Conservation (phyloP, 2,113 vertebrate genomes). For the Scartelaos histophorus region DNA sequence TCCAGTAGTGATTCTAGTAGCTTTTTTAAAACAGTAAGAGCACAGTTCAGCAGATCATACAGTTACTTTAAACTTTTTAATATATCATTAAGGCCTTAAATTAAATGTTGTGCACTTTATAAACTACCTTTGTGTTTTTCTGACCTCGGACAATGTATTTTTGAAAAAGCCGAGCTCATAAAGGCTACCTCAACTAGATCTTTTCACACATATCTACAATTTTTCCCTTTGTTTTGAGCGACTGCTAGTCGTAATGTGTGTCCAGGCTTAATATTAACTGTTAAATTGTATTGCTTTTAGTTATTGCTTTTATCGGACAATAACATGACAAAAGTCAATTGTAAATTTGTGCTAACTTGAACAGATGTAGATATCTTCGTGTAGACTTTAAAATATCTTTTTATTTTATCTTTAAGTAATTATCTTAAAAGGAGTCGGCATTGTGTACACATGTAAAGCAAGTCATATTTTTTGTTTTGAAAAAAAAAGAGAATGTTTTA, state of each 20-base stretch:
- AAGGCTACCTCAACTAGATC: slow-evolving; percentile 32
- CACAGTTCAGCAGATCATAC: neutral
- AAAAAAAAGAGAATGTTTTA: too few species aligned
- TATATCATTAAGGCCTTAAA: too few species aligned
- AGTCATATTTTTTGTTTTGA: slow-evolving; percentile 61
- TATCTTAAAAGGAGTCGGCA: slow-evolving; percentile 26
- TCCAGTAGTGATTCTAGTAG: too few species aligned
- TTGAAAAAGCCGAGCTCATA: slow-evolving; percentile 22
- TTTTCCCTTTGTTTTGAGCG: slow-evolving; percentile 46
- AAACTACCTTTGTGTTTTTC: slow-evolving; percentile 46
- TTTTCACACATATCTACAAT: slow-evolving; percentile 49
- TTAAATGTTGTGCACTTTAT: slow-evolving; percentile 69
- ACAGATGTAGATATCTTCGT: slow-evolving; percentile 53
- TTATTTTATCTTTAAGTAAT: slow-evolving; percentile 12
- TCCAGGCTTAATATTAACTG: too few species aligned
- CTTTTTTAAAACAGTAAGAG: too few species aligned
- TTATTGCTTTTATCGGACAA: slow-evolving; percentile 60
- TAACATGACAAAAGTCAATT: slow-evolving; percentile 42
- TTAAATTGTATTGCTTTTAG: slow-evolving; percentile 43
- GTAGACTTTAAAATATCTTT: slow-evolving; percentile 32
- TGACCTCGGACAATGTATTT: slow-evolving; percentile 43
- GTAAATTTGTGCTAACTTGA: slow-evolving; percentile 64
- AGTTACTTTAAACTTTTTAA: neutral
- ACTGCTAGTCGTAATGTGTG: slow-evolving; percentile 40
- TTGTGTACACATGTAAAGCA: slow-evolving; percentile 66